phyloP scores from a whole-genome alignment of 2,888 invertebrate genomes.

The Incurvaria masculella region DNA sequence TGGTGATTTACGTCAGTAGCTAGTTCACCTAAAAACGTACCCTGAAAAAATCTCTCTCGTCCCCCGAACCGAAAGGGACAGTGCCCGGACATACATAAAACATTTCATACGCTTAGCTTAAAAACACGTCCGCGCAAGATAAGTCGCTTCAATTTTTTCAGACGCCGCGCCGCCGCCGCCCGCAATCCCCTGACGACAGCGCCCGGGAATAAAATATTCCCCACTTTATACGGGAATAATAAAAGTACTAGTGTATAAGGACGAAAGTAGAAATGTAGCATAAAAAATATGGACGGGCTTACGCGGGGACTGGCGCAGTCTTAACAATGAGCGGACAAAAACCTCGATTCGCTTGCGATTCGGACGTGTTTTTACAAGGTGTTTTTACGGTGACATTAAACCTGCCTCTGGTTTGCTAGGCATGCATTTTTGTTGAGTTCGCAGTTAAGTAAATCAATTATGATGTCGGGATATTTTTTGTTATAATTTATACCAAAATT shows the following conservation, averaged over 20 bases:
- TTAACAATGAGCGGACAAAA: not conserved
- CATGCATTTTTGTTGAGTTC: too few species aligned
- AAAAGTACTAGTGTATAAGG: slow-evolving; percentile 17
- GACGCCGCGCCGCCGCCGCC: slow-evolving; percentile 29
- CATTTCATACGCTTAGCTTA: slow-evolving; percentile 32
- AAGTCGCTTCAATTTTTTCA: slow-evolving; percentile 51
- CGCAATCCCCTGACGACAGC: slow-evolving; percentile 45
- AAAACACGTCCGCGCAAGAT: slow-evolving; percentile 35
- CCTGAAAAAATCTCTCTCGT: not conserved
- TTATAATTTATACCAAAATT: too few species aligned
- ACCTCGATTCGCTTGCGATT: not conserved
- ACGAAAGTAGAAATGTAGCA: not conserved
- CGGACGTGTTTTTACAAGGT: not conserved
- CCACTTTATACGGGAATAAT: slow-evolving; percentile 48
- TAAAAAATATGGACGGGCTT: not conserved
- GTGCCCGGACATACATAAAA: slow-evolving; percentile 32
- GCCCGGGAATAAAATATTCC: slow-evolving; percentile 37
- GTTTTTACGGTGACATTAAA: not conserved
- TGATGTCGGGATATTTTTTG: too few species aligned
- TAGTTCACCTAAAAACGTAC: not conserved
- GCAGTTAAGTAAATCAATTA: too few species aligned
- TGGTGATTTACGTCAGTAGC: not conserved
- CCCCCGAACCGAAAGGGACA: not conserved
- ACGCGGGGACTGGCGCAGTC: not conserved
- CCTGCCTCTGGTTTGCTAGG: too few species aligned